phyloP scores from a whole-genome alignment of 1,140 invertebrate species.

The Trichonephila inaurata region DNA sequence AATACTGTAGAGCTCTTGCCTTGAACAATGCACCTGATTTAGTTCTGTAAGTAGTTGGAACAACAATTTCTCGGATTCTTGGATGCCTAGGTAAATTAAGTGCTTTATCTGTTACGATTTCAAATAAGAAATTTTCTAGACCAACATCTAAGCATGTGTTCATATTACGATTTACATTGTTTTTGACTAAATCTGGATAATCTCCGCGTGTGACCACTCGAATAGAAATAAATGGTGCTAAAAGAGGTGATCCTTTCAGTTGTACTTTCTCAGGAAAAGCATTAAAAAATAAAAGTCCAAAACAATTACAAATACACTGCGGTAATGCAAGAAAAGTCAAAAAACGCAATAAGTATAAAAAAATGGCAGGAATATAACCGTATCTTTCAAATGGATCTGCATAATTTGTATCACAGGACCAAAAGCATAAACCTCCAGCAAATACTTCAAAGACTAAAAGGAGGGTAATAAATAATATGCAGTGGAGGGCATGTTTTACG shows the following conservation, averaged over 20 bases:
- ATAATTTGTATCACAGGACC: slow-evolving; percentile 81
- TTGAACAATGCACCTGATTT: slow-evolving; percentile 96
- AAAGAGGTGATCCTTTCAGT: slow-evolving; percentile 92
- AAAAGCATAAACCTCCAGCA: slow-evolving; percentile 88
- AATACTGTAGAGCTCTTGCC: slow-evolving; percentile 96
- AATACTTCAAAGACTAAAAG: slow-evolving; percentile 86
- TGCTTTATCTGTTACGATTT: slow-evolving; percentile 98
- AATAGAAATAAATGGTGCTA: slow-evolving; percentile 97
- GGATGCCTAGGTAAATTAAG: slow-evolving; percentile 85
- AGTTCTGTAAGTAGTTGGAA: slow-evolving; percentile 91
- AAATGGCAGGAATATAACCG: slow-evolving; percentile 85
- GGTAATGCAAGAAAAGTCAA: slow-evolving; percentile 90
- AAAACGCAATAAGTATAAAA: slow-evolving; percentile 90
- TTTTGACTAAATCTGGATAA: slow-evolving; percentile 94
- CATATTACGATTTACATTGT: slow-evolving; percentile 93
- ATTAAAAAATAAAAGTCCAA: slow-evolving; percentile 95
- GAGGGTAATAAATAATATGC: slow-evolving; percentile 64
- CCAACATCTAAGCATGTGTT: slow-evolving; percentile 93
- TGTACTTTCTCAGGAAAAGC: slow-evolving; percentile 96
- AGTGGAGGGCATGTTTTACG: slow-evolving; percentile 70
- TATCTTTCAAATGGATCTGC: slow-evolving; percentile 90
- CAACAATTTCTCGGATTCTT: slow-evolving; percentile 90
- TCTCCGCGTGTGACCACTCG: slow-evolving; percentile 97
- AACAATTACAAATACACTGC: slow-evolving; percentile 93
- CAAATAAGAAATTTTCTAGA: slow-evolving; percentile 97